Percentiles rank a stretch among this genome's conserved stretches.
phyloP scores from a whole-genome alignment of 2,888 invertebrate genomes.

The Automeris io region DNA sequence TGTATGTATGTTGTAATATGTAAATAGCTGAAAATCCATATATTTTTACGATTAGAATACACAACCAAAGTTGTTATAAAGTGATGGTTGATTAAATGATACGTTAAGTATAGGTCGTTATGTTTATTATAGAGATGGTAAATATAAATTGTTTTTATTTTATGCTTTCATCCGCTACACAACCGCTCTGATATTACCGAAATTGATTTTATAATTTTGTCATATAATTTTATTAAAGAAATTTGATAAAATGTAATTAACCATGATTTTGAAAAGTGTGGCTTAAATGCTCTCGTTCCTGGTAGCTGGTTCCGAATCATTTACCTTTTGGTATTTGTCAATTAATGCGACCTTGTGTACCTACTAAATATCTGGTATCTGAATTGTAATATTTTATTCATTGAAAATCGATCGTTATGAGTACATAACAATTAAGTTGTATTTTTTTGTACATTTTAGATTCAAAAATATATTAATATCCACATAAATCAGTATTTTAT shows the following conservation, averaged over 20 bases:
- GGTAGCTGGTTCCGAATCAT: conserved; percentile 58
- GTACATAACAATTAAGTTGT: conserved; percentile 83
- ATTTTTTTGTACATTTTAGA: conserved; percentile 86
- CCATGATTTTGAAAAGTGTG: conserved; percentile 17
- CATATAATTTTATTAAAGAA: conserved; percentile 37
- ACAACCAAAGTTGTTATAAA: conserved; percentile 79
- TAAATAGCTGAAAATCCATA: conserved; percentile 73
- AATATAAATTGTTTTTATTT: conserved; percentile 48
- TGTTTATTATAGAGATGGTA: conserved; percentile 67
- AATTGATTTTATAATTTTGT: conserved; percentile 67
- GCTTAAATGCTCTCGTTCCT: conserved; percentile 55
- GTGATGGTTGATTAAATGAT: conserved; percentile 77
- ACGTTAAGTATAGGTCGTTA: conserved; percentile 71
- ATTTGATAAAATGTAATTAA: conserved; percentile 12
- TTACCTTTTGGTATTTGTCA: conserved; percentile 60
- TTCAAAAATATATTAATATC: conserved; percentile 84
- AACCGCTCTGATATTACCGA: conserved; percentile 72
- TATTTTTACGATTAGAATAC: conserved; percentile 78
- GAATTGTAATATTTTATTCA: conserved; percentile 53
- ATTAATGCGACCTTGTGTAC: conserved; percentile 47
- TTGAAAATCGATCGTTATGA: conserved; percentile 71
- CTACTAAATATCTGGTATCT: conserved; percentile 46
- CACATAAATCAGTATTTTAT: conserved; percentile 61
- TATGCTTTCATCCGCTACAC: conserved; percentile 54
- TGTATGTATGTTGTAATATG: conserved; percentile 77